Conservation (phyloP, 2,113 vertebrate genomes). For the Gnathonemus longibarbis region DNA sequence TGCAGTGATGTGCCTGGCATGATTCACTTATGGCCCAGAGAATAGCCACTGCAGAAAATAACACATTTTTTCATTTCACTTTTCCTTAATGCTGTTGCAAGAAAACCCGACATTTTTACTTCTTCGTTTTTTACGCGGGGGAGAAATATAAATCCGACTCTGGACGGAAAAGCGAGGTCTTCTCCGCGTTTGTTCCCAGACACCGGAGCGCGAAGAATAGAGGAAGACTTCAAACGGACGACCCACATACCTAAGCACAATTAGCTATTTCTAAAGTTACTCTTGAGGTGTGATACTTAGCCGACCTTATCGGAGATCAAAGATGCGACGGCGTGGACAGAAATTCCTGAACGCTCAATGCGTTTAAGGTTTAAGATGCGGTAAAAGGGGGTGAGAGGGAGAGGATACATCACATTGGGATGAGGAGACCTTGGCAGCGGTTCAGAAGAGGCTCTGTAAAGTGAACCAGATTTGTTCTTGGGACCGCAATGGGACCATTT, state of each 20-base stretch:
- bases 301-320: slow-evolving; percentile 49
- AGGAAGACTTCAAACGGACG: slow-evolving; percentile 46
- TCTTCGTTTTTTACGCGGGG: neutral
- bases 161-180: slow-evolving; percentile 37
- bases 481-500: slow-evolving; percentile 56
- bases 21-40: slow-evolving; percentile 73
- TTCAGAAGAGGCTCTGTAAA: slow-evolving; percentile 59
- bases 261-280: slow-evolving; percentile 63
- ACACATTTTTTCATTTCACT: slow-evolving; percentile 82
- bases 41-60: slow-evolving; percentile 74
- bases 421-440: slow-evolving; percentile 44
- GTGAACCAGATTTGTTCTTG: slow-evolving; percentile 59
- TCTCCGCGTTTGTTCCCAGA: slow-evolving; percentile 32
- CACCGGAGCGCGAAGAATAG: slow-evolving; percentile 23
- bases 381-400: slow-evolving; percentile 37
- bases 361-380: slow-evolving; percentile 54
- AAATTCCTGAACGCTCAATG: slow-evolving; percentile 44
- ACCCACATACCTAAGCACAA: slow-evolving; percentile 49
- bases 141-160: slow-evolving; percentile 37
- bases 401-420: slow-evolving; percentile 42
- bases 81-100: slow-evolving; percentile 85
- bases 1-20: slow-evolving; percentile 69
- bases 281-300: slow-evolving; percentile 50
- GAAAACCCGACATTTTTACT: slow-evolving; percentile 74
- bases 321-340: slow-evolving; percentile 23